Evolutionary conservation across 1,140 invertebrate genomes (phyloP), one percentile per base, ranked within the genome.

Genomic region (Proales similis): DNA sequence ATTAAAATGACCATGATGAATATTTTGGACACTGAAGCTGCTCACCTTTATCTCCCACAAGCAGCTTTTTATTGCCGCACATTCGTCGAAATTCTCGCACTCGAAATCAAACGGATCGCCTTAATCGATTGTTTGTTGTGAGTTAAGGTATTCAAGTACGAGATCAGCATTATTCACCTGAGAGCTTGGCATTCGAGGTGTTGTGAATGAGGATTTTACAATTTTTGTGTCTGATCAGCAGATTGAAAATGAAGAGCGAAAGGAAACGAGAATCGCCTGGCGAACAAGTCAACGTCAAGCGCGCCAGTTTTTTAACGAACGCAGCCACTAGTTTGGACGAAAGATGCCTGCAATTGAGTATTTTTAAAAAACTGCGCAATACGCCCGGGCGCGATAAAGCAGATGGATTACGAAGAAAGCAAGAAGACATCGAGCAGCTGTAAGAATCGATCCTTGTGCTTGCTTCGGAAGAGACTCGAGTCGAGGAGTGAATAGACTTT

Each of bases 401-500:
- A 60, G 32, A 20, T 27, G 64, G 84, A 84, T 85, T 79, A 89
- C 84, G 86, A 89, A 39, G 91, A 96, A 63, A 84, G 85, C 1
- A 97, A 77, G 73, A 96, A 96, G 33, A 92, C 78, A 72, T 94
- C 87, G 0, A 86, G 80, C 20, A 94, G 79, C 70, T 88, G 86
- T 71, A 94, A 86, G 65, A 79, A 78, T 51, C 89, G 79, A 1
- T 85, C 82, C 73, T 88, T 87, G 71, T 90, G 92, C 69, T 89
- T 88, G 9, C 85, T 88, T 69, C 87, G 84, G 70, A 95, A 88
- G 64, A 95, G 85, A 66, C 85, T 84, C 0, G 87, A 86, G 68
- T 87, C 84, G 67, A 94, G 86, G 81, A 97, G 84, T 1, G 84
- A 84, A 76, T 97, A 97, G 3, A 97, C 77, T 71, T 94, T 90